phyloP scores from a whole-genome alignment of 2,113 vertebrate species.

The Burhinus oedicnemus region DNA sequence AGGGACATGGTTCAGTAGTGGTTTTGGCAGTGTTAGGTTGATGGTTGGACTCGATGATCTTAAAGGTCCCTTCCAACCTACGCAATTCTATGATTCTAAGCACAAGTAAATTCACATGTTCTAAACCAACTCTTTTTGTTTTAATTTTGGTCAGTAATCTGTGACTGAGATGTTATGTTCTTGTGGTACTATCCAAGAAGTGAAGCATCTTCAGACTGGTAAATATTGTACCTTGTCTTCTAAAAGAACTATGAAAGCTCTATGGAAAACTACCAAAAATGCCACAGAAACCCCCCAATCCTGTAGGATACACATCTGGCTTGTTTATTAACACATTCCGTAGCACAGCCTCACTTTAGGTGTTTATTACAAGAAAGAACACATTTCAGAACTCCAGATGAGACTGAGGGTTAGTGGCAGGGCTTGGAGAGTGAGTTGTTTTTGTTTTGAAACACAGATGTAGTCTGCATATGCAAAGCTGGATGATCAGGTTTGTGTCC shows the following conservation, averaged over 20 bases:
- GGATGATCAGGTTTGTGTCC: background rate
- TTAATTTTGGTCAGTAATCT: background rate
- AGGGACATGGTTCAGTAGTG: no score
- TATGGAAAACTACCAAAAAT: background rate
- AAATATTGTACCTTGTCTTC: background rate
- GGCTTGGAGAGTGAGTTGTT: background rate
- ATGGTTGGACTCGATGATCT: no score
- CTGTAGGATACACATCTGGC: background rate
- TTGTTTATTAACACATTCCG: background rate
- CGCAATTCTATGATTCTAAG: no score
- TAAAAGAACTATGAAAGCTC: background rate
- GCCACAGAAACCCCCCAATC: background rate
- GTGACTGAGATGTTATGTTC: background rate
- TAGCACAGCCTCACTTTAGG: background rate
- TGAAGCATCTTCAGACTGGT: background rate
- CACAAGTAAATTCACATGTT: no score
- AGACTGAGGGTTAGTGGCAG: background rate
- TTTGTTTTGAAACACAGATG: background rate
- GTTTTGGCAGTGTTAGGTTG: no score
- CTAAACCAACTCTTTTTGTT: background rate
- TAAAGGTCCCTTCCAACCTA: no score
- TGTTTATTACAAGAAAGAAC: background rate
- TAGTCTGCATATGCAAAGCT: background rate
- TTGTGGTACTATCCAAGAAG: background rate
- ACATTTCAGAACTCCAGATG: background rate